Evolutionary conservation across 2,888 invertebrate genomes (phyloP).

Genomic region (Perithous albicinctus): DNA sequence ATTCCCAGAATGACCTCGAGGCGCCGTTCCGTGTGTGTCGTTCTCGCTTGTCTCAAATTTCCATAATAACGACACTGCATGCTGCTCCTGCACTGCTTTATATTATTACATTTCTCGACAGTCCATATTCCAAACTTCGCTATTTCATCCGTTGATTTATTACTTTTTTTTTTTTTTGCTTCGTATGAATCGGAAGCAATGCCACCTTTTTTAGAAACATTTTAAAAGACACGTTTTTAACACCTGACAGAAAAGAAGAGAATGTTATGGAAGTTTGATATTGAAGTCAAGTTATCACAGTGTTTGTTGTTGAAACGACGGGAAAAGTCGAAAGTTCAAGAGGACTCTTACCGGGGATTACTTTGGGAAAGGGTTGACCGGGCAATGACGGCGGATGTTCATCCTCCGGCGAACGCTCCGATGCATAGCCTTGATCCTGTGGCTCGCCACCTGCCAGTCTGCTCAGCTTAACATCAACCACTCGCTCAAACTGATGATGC

Average conservation of each 20-base stretch:
- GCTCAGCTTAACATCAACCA: conserved; percentile 78
- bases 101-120: conserved; percentile 51
- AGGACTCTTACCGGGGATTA: conserved; percentile 88
- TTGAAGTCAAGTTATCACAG: too few species aligned
- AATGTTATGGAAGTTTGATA: too few species aligned
- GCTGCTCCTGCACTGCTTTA: conserved; percentile 17
- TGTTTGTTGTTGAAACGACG: too few species aligned
- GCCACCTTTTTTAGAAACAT: too few species aligned
- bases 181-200: too few species aligned
- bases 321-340: conserved; percentile 7
- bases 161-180: too few species aligned
- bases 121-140: conserved; percentile 33
- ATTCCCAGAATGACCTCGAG: conserved; percentile 54
- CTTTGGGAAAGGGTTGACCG: conserved; percentile 88
- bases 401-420: conserved; percentile 91
- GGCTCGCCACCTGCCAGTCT: conserved; percentile 79
- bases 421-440: conserved; percentile 91
- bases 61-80: conserved; percentile 64
- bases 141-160: conserved; percentile 1
- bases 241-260: too few species aligned
- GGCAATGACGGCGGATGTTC: conserved; percentile 90
- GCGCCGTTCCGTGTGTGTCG: conserved; percentile 26
- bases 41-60: conserved; percentile 52
- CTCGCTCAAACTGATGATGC: conserved; percentile 74
- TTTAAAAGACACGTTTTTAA: too few species aligned